Base-by-base conservation (phyloP, 2,113 vertebrate genomes). In the Nycticebus coucang region DNA sequence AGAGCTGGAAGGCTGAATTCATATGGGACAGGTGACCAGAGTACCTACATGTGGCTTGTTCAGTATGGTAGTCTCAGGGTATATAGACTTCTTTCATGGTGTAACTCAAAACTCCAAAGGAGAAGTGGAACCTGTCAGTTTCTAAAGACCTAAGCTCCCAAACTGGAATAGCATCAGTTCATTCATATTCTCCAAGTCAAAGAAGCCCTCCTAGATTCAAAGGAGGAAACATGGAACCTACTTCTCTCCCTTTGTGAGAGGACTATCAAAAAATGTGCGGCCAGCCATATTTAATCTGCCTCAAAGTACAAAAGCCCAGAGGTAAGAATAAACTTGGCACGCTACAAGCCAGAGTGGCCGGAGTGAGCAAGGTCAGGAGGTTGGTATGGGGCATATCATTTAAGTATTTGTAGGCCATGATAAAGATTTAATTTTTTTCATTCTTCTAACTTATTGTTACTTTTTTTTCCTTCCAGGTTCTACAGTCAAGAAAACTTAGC, bases 351-450 rank as follows among this genome's bases (percentile, higher is more conserved):
- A 91, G 45, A 66, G 19, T 82, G 66, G 45, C 30, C 30, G 22
- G 22, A 89, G 81, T 81, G 30, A 80, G 24, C 50, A 28, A 57
- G 41, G 55, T 87, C 66, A 60, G 7, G 60, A 68, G 7, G 33
- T 19, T 79, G 45, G 26, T 74, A 82, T 64, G 33, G 55, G n/a
- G 14, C 5, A 64, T 35, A 89, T 60, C 33, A 78, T 59, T 53
- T 79, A 88, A 7, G 41, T 64, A 77, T 53, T 80, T 83, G 4
- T 24, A 75, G 55, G 33, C 17, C 55, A 55, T 28, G 30, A 35
- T 78, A 81, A 68, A 60, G 19, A 78, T n/a, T 69, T 71, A 77
- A 90, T 87, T 71, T 53, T 60, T 85, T 91, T 97, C 37, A 78
- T 79, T 86, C 12, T 79, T 82, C 28, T 75, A 64, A 50, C 30